A percentile compares a stretch with the other conserved stretches of the same genome.
These are phyloP conservation scores for Isoperla grammatica DNA, from an alignment of 2,888 invertebrate species.

Conservation along the genomic window DNA sequence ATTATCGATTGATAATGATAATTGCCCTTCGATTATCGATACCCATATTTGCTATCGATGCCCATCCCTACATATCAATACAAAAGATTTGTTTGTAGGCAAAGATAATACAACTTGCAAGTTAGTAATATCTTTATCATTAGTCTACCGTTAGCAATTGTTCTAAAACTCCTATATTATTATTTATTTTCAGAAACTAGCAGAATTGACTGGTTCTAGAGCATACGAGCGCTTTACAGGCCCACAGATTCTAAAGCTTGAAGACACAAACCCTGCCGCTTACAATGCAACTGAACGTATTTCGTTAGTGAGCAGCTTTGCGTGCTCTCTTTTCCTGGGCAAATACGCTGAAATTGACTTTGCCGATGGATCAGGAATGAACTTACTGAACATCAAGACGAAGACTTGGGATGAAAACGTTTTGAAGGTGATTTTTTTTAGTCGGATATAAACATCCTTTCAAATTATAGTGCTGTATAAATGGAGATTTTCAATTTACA, in stretches of 20 bases:
- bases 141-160: no score
- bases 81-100: no score
- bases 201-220: conserved; percentile 75
- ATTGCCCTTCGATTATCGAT: no score
- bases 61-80: no score
- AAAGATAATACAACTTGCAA: no score
- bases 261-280: conserved; percentile 59
- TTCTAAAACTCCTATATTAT: no score
- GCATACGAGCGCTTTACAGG: conserved; percentile 92
- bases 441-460: conserved; percentile 61
- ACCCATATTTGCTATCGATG: no score
- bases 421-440: no score
- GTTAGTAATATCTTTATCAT: no score
- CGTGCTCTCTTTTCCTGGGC: conserved; percentile 81
- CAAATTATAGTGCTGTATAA: conserved; percentile 48
- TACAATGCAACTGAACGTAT: conserved; percentile 81
- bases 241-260: conserved; percentile 87
- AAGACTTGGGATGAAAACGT: conserved; percentile 58
- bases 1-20: no score
- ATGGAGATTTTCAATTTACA: not conserved
- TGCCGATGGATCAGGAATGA: conserved; percentile 95
- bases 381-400: conserved; percentile 75
- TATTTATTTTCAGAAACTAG: conserved; percentile 55
- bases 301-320: conserved; percentile 89
- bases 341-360: conserved; percentile 84